A percentile compares a stretch with the other conserved stretches of the same genome.
Evolutionary conservation across 1,140 invertebrate genomes (phyloP).

Genomic region (Drosophila repleta): DNA sequence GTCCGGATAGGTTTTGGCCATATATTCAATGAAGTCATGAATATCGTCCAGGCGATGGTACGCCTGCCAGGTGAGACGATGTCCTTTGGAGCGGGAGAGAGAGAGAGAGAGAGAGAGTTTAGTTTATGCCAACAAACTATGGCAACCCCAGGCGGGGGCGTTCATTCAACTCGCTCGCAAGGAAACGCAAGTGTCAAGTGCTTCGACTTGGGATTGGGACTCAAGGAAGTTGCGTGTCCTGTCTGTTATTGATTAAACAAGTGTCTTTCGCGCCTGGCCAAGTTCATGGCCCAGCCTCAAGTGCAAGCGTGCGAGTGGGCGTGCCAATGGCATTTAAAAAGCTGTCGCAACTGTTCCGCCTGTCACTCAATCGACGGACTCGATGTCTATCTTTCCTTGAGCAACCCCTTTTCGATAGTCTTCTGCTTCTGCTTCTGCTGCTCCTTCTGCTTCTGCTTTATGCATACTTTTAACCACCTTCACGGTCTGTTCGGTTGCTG

Average conservation of each 20-base stretch:
- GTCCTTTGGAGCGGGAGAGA: conserved; percentile 85
- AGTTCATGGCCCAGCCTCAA: conserved; percentile 13
- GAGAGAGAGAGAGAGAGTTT: background rate
- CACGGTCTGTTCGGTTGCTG: background rate
- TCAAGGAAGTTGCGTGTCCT: conserved; percentile 53
- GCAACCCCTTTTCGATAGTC: conserved; percentile 5
- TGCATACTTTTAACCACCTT: background rate
- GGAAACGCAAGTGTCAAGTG: conserved; percentile 33
- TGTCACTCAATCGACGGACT: conserved; percentile 32
- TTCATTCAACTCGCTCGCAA: conserved; percentile 27
- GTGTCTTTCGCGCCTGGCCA: conserved; percentile 42
- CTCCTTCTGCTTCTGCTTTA: background rate
- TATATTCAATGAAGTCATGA: conserved; percentile 89
- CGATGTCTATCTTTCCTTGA: conserved; percentile 27
- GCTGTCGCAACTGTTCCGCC: conserved; percentile 32
- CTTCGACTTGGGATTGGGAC: conserved; percentile 7
- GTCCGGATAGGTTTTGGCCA: conserved; percentile 89
- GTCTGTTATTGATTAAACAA: conserved; percentile 73
- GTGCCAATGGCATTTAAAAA: conserved; percentile 32
- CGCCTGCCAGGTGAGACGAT: conserved; percentile 92
- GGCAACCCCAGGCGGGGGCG: conserved; percentile 18
- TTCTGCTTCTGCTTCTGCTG: background rate
- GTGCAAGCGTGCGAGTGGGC: conserved; percentile 2
- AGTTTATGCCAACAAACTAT: conserved; percentile 15
- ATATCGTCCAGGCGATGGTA: conserved; percentile 91